Evolutionary conservation across 2,113 vertebrate species (phyloP).

Genomic region (Bostrychus sinensis): DNA sequence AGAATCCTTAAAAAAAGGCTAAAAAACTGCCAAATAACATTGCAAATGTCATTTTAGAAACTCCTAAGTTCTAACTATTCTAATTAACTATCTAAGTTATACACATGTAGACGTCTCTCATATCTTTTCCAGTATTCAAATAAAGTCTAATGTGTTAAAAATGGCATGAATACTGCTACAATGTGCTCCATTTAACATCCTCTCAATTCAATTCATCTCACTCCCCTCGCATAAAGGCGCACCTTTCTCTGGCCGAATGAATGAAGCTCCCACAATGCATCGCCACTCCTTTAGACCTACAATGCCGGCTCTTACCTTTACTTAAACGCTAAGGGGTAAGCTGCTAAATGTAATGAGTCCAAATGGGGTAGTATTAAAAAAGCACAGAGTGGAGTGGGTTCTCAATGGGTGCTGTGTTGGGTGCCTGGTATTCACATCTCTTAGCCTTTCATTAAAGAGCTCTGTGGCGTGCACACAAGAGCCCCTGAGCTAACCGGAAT

Average conservation of each 20-base stretch:
- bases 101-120: too few species aligned
- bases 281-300: constrained; percentile 28
- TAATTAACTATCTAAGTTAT: too few species aligned
- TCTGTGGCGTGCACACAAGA: constrained; percentile 25
- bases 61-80: too few species aligned
- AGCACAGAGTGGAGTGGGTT: constrained; percentile 31
- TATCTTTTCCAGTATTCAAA: too few species aligned
- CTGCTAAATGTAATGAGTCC: constrained; percentile 48
- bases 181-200: neutral
- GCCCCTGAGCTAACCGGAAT: constrained; percentile 46
- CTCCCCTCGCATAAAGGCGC: constrained; percentile 10
- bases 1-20: too few species aligned
- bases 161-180: too few species aligned
- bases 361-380: constrained; percentile 56
- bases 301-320: constrained; percentile 39
- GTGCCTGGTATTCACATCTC: constrained; percentile 40
- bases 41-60: too few species aligned
- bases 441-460: too few species aligned
- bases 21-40: too few species aligned
- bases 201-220: constrained; percentile 42
- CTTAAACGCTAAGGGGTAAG: constrained; percentile 37
- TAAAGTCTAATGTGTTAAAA: too few species aligned
- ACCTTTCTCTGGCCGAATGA: constrained; percentile 17
- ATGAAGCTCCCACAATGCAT: constrained; percentile 34
- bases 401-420: constrained; percentile 29